These are phyloP conservation scores for Ditylenchus dipsaci DNA, from an alignment of 1,140 invertebrate genomes.

Conservation along the genomic window DNA sequence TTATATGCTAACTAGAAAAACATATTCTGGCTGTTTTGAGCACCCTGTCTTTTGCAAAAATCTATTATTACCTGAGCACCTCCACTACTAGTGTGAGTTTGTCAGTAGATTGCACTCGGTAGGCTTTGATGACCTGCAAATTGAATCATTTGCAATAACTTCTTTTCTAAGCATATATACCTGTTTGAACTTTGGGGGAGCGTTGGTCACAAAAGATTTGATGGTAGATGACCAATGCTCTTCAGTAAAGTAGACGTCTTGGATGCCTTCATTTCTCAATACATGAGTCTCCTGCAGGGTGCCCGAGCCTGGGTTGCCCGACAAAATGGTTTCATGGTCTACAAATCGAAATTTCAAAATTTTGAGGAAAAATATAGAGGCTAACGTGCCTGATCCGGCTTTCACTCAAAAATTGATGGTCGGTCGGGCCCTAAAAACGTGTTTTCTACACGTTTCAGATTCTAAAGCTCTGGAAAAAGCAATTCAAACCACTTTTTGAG, in stretches of 20 bases:
- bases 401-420: too few relatives aligned
- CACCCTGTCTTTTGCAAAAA: too few relatives aligned
- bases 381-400: too few relatives aligned
- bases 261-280: slow-evolving; percentile 41
- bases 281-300: slow-evolving; percentile 49
- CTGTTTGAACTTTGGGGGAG: slow-evolving; percentile 49
- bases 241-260: slow-evolving; percentile 47
- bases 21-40: too few relatives aligned
- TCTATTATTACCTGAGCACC: slow-evolving; percentile 36
- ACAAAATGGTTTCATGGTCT: neutral
- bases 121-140: slow-evolving; percentile 53
- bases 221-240: slow-evolving; percentile 56
- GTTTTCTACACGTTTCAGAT: too few relatives aligned
- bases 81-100: slow-evolving; percentile 54
- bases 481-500: too few relatives aligned
- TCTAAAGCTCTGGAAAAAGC: too few relatives aligned
- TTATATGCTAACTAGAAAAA: too few relatives aligned
- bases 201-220: slow-evolving; percentile 44
- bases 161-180: slow-evolving; percentile 5
- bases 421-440: too few relatives aligned
- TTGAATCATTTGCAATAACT: neutral
- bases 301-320: slow-evolving; percentile 16
- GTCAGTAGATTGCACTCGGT: slow-evolving; percentile 48
- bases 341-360: neutral
- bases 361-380: neutral